Percentiles rank a stretch among this genome's conserved stretches.
Evolutionary conservation across 2,797 vertebrate species (phyloP).

Genomic region (Steatocranus sp.): DNA sequence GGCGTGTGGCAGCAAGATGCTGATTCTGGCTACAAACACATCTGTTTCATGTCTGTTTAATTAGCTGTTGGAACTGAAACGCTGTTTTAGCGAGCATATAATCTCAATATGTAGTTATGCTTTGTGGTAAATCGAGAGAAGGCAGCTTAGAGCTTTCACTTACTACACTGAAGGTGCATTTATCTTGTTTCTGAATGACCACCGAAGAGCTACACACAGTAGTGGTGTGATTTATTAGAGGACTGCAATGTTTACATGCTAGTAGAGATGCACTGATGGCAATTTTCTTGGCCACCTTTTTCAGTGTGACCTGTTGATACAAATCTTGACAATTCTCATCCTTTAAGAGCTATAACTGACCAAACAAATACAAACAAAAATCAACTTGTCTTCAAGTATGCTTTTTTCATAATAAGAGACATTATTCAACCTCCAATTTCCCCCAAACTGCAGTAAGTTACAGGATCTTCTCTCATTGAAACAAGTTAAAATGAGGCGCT

Average conservation of each 20-base stretch:
- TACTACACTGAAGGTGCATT: neutral
- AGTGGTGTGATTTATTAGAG: neutral
- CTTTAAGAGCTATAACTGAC: neutral
- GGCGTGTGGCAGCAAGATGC: neutral
- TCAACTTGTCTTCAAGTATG: neutral
- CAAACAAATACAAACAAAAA: neutral
- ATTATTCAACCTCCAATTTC: neutral
- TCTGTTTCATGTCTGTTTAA: neutral
- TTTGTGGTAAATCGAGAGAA: neutral
- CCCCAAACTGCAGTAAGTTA: neutral
- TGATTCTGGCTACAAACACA: neutral
- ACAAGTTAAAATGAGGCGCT: neutral
- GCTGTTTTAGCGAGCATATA: neutral
- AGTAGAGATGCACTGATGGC: rapidly evolving
- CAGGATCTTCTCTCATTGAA: neutral
- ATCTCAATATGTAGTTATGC: neutral
- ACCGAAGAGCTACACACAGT: too few species aligned
- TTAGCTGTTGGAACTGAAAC: neutral
- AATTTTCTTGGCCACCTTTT: too few species aligned
- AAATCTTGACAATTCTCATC: neutral
- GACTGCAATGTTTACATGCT: neutral
- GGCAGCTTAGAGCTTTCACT: neutral
- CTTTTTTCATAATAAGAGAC: neutral
- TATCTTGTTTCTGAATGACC: neutral
- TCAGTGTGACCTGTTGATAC: neutral